These are phyloP conservation scores for Blomia tropicalis DNA, from an alignment of 2,888 invertebrate genomes.

Conservation along the genomic window DNA sequence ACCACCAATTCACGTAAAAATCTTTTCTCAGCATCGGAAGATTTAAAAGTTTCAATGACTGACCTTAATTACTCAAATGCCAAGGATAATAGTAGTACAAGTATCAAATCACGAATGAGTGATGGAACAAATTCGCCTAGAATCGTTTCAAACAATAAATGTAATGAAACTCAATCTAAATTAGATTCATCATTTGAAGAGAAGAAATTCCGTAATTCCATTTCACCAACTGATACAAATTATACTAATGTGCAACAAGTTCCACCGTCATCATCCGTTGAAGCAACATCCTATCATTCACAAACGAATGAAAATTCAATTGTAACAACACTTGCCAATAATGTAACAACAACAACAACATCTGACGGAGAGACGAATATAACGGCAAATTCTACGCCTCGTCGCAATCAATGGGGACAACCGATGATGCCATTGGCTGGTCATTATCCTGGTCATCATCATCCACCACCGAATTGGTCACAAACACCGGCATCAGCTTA, in stretches of 20 bases:
- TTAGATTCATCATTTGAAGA: conserved; percentile 23
- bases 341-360: not conserved
- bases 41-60: conserved; percentile 22
- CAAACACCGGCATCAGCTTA: conserved; percentile 3
- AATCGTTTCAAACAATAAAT: conserved; percentile 5
- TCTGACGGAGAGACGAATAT: not conserved
- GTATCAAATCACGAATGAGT: not conserved
- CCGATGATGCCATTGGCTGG: conserved; percentile 40
- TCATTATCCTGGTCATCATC: conserved; percentile 2
- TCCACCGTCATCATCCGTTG: not conserved
- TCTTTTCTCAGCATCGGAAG: conserved; percentile 19
- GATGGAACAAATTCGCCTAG: not conserved
- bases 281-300: not conserved
- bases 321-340: not conserved
- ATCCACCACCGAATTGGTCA: conserved; percentile 8
- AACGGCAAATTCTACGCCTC: conserved; percentile 22
- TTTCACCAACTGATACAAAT: not conserved
- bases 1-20: not conserved
- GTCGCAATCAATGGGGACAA: conserved; percentile 29
- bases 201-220: conserved; percentile 25
- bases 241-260: not conserved
- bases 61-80: conserved; percentile 12
- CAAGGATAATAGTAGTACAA: conserved; percentile 4
- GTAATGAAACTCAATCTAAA: conserved; percentile 8
- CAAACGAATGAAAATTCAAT: not conserved